Evolutionary conservation across 2,797 vertebrate genomes (phyloP).

Genomic region (Coccyzus lansbergi): DNA sequence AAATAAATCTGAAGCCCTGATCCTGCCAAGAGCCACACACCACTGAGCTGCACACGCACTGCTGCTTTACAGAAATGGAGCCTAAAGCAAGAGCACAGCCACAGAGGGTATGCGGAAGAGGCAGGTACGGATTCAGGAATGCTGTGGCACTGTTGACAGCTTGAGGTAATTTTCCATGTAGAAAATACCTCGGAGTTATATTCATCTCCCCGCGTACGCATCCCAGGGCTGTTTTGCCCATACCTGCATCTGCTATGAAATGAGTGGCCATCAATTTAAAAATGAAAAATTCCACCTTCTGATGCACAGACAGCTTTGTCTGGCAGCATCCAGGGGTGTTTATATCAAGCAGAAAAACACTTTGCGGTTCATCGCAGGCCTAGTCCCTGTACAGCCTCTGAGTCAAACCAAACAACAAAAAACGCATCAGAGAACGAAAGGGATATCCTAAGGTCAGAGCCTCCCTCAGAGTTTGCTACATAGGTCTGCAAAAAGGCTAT

Average conservation of each 20-base stretch:
- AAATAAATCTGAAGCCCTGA: background rate
- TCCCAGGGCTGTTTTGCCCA: background rate
- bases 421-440: background rate
- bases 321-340: background rate
- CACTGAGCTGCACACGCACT: fast-evolving
- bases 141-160: background rate
- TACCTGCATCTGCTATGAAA: background rate
- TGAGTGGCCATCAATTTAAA: background rate
- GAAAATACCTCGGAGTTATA: slow-evolving; percentile 5
- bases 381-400: background rate
- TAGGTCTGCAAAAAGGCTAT: background rate
- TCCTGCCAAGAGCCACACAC: background rate
- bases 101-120: background rate
- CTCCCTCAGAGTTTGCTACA: background rate
- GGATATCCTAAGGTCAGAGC: background rate
- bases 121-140: slow-evolving; percentile 6
- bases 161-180: background rate
- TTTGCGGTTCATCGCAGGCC: background rate
- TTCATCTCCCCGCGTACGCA: background rate
- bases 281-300: background rate
- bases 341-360: background rate
- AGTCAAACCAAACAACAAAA: background rate
- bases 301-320: fast-evolving
- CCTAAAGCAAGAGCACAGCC: background rate
- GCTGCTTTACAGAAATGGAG: background rate